A percentile compares a stretch with the other conserved stretches of the same genome.
Conservation (phyloP, 2,888 invertebrate genomes). For the Orthosia gothica region DNA sequence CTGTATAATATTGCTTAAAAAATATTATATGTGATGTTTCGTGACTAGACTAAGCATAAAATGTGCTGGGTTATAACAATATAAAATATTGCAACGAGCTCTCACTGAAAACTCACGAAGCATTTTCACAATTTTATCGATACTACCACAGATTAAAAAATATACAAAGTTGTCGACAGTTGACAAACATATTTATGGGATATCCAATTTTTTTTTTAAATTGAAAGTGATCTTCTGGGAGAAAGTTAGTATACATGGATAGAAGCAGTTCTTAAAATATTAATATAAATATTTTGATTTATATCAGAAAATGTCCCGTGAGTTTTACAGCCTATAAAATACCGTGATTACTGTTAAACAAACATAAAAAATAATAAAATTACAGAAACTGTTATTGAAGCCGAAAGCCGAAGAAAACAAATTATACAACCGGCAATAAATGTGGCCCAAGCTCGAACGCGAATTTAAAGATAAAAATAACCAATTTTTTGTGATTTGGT, state of each 20-base stretch:
- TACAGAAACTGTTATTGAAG: neutral
- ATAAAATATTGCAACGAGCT: constrained; percentile 31
- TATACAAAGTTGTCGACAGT: too few relatives aligned
- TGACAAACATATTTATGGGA: too few relatives aligned
- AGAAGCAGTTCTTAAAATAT: too few relatives aligned
- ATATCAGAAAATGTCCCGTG: neutral
- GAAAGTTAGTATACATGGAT: too few relatives aligned
- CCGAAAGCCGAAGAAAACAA: neutral
- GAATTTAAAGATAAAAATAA: too few relatives aligned
- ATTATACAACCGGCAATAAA: too few relatives aligned
- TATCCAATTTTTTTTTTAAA: too few relatives aligned
- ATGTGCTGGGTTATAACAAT: constrained; percentile 30
- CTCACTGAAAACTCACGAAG: constrained; percentile 6
- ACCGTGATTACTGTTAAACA: neutral
- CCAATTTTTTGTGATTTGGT: too few relatives aligned
- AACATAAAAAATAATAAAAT: neutral
- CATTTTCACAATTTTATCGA: neutral
- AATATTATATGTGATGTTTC: constrained; percentile 1
- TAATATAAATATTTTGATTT: neutral
- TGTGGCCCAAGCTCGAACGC: too few relatives aligned
- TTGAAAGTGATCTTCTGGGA: too few relatives aligned
- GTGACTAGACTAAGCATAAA: constrained; percentile 17
- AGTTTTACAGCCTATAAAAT: constrained; percentile 19
- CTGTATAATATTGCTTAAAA: neutral
- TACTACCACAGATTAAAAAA: neutral